These are phyloP conservation scores for Eunapius fragilis DNA, from an alignment of 37 sponge, comb jelly and placozoan genomes.

Conservation along the genomic window DNA sequence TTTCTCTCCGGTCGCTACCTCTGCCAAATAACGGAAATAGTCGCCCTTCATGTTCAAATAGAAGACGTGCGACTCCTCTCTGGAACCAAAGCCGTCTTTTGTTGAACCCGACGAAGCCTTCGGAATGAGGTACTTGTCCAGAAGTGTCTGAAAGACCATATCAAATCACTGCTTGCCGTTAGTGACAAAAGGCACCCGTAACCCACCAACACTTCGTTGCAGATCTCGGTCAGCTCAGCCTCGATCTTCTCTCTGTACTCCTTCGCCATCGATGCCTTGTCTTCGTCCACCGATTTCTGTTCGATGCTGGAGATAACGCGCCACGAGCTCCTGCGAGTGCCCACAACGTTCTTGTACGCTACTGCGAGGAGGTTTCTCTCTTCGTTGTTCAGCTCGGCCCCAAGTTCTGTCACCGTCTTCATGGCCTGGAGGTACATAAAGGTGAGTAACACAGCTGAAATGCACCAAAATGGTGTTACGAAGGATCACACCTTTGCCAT, in stretches of 20 bases:
- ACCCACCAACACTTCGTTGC: conserved; percentile 81
- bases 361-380: conserved; percentile 82
- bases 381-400: conserved; percentile 24
- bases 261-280: conserved; percentile 33
- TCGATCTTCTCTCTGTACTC: conserved; percentile 76
- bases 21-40: conserved; percentile 91
- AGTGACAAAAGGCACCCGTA: no score
- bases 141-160: conserved; percentile 5
- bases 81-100: not conserved
- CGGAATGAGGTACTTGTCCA: conserved; percentile 8
- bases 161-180: no score
- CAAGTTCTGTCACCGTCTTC: conserved; percentile 45
- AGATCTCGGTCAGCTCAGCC: conserved; percentile 71
- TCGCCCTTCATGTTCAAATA: conserved; percentile 98
- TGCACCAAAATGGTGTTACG: not conserved
- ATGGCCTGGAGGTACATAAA: conserved; percentile 41
- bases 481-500: conserved; percentile 41
- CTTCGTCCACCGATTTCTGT: conserved; percentile 38
- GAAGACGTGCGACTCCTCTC: conserved; percentile 76
- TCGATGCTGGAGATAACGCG: conserved; percentile 72
- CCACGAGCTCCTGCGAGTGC: conserved; percentile 78
- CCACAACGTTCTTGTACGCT: conserved; percentile 90
- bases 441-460: not conserved
- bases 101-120: not conserved
- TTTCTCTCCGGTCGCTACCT: conserved; percentile 49